Evolutionary conservation across 2,113 vertebrate species (phyloP), one percentile per base, ranked within the genome.

Genomic region (Salvelinus fontinalis): DNA sequence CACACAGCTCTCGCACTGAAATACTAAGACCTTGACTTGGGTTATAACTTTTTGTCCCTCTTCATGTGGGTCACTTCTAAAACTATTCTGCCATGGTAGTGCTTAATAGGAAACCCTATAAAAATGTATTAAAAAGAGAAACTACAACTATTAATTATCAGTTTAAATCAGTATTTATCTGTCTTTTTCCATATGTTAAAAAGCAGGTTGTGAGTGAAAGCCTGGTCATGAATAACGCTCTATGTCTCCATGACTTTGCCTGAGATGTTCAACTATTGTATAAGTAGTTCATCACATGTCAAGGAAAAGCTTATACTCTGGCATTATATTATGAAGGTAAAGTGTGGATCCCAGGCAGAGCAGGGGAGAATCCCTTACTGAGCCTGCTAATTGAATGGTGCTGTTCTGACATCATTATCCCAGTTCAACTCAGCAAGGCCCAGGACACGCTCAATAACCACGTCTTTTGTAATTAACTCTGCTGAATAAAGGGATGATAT

Each of bases 381-480:
- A 75, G 80, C 60, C 79, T 29, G 0, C 70, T 87, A 87, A 89
- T 83, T 84, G 79, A 87, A 90, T 24, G 22, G 13, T 22, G 3
- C 73, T 76, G 74, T 75, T 83, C 87, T 69, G 78, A 80, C 85
- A 82, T 85, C 79, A 85, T 85, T 89, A 88, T 85, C 85, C 73
- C 22, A 2, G 49, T 77, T 89, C 78, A 86, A 81, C 75, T 88
- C 74, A 0, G 20, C 84, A 72, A 84, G 29, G 68, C 79, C 51
- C 51, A 54, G 77, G 84, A 85, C 84, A 74, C 74, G 71, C 75
- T 86, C 77, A 71, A 80, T 92, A 86, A 87, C 81, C 76, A 86
- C 84, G 83, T 75, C 84, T 81, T 81, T 70, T 80, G 75, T 89
- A 88, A 90, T 89, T 84, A 88, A 80, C 77, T 87, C 81, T 76